Conservation (phyloP, 2,888 invertebrate genomes). For the Agonum fuliginosum region DNA sequence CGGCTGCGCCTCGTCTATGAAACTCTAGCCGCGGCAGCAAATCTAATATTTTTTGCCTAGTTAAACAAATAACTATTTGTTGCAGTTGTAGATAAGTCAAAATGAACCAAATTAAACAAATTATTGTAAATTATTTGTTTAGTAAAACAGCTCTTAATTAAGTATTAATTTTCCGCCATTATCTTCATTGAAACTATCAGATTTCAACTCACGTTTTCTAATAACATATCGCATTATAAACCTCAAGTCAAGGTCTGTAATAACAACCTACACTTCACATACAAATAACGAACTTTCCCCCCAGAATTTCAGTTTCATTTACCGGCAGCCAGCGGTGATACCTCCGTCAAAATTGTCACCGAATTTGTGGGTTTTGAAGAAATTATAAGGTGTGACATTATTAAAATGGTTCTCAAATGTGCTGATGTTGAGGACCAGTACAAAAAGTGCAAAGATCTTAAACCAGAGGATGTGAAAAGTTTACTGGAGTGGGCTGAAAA, state of each 20-base stretch:
- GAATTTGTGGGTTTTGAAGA: neutral
- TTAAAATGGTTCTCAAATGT: conserved; percentile 1
- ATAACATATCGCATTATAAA: neutral
- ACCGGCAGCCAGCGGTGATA: neutral
- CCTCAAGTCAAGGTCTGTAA: neutral
- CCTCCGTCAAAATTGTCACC: too few relatives aligned
- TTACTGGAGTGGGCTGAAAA: conserved; percentile 79
- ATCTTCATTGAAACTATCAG: too few relatives aligned
- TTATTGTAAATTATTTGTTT: too few relatives aligned
- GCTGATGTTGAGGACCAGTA: conserved; percentile 75
- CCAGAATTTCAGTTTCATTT: neutral
- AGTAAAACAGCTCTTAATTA: too few relatives aligned
- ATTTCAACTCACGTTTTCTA: neutral
- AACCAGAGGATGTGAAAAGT: conserved; percentile 77
- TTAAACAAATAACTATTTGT: too few relatives aligned
- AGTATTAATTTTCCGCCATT: too few relatives aligned
- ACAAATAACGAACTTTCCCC: conserved; percentile 12
- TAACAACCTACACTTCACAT: neutral
- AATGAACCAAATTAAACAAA: too few relatives aligned
- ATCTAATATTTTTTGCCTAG: too few relatives aligned
- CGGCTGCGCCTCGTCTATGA: too few relatives aligned
- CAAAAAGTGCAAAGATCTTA: conserved; percentile 77
- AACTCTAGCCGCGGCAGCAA: too few relatives aligned
- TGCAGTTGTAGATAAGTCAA: too few relatives aligned
- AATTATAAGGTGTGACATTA: neutral